Percentiles rank a stretch among this genome's conserved stretches.
Conservation (phyloP, 2,797 vertebrate genomes). For the Orientallactaga sibirica region DNA sequence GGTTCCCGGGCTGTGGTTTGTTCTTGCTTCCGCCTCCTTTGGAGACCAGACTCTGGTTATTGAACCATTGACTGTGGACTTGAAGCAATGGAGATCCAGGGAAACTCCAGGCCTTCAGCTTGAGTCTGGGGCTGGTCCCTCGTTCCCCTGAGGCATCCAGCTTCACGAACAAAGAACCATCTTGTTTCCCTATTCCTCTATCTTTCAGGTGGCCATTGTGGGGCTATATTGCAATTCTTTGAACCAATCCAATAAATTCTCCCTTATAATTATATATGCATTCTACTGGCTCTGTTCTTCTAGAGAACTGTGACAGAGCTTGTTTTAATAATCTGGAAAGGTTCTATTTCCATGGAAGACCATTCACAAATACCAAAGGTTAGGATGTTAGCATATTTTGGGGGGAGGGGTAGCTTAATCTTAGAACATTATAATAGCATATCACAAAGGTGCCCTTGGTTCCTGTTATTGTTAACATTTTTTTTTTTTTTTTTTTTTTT, state of each 20-base stretch:
- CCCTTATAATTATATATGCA: neutral
- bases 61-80: neutral
- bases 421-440: neutral
- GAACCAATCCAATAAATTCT: neutral
- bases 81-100: neutral
- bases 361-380: neutral
- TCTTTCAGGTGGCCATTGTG: neutral
- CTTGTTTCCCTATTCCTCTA: neutral
- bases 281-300: neutral
- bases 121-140: neutral
- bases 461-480: neutral
- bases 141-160: neutral
- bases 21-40: neutral
- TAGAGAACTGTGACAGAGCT: neutral
- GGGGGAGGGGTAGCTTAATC: neutral
- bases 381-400: neutral
- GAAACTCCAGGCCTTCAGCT: too few relatives aligned
- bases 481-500: too few relatives aligned
- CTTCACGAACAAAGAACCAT: neutral
- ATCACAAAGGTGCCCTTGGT: neutral
- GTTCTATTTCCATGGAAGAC: neutral
- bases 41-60: fast-evolving
- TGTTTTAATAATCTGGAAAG: neutral
- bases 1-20: neutral
- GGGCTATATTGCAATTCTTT: neutral